These are phyloP conservation scores for Anthoscopus minutus DNA, from an alignment of 2,113 vertebrate genomes.

Conservation along the genomic window DNA sequence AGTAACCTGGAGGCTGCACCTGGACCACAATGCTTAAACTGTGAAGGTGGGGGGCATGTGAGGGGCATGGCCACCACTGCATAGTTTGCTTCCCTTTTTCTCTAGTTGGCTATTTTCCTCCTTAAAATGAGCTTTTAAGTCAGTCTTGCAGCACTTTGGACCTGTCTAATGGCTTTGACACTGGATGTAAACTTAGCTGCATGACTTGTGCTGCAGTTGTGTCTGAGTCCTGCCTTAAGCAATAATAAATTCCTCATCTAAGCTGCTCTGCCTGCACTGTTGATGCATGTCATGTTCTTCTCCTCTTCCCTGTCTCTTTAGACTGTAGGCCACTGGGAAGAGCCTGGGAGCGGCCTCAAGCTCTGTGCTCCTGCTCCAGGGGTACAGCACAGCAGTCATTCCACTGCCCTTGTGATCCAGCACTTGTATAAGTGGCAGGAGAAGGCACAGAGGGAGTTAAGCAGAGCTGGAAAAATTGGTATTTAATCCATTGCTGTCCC, in stretches of 20 bases:
- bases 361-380: background rate
- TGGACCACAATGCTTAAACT: background rate
- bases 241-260: background rate
- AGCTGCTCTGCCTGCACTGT: background rate
- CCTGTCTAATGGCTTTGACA: background rate
- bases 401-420: background rate
- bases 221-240: background rate
- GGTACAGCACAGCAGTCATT: background rate
- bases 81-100: background rate
- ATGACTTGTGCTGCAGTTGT: background rate
- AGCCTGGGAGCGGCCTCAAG: background rate
- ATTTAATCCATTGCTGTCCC: conserved; percentile 41
- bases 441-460: conserved; percentile 31
- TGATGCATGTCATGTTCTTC: background rate
- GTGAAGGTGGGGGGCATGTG: background rate
- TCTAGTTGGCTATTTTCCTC: background rate
- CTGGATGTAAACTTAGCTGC: background rate
- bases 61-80: background rate
- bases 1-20: background rate
- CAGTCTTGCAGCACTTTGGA: background rate
- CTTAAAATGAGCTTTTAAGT: background rate
- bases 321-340: background rate
- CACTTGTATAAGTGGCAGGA: background rate
- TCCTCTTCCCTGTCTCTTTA: background rate
- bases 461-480: background rate